Evolutionary conservation across 2,888 invertebrate species (phyloP), one percentile per base, ranked within the genome.

Genomic region (Euplexia lucipara): DNA sequence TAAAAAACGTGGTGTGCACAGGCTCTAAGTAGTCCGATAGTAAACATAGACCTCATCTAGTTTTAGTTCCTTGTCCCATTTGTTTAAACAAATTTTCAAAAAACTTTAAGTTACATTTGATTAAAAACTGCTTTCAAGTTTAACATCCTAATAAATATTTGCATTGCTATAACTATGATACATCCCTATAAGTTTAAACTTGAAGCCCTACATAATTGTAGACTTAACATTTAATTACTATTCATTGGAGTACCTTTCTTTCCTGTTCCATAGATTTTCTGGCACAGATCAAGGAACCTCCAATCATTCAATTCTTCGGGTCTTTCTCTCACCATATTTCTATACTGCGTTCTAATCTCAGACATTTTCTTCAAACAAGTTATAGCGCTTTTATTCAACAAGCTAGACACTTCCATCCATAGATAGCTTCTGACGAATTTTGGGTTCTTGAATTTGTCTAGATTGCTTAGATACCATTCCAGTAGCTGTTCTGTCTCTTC

Each of bases 191-290:
- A 3, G 3, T 26, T 26, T 26, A 26, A 10, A n/a, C 18, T 30
- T 26, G 6, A 26, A 18, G 9, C 16, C 20, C 42, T 34, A 26
- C 5, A 26, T 44, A 44, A 32, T 8, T 20, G 26, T 47, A 39
- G 12, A 26, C 14, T 32, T n/a, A n/a, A n/a, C n/a, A n/a, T n/a
- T n/a, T 52, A 66, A 51, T 45, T 37, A 65, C 37, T 51, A 42
- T 47, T 75, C 14, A 53, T 49, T 0, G 70, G 56, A 16, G 62
- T 72, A 4, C 70, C 83, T 60, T 88, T 93, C 70, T 91, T 94
- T 0, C 94, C 95, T 0, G 93, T 94, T 0, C 95, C 95, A 79
- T 95, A 95, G 18, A 95, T 95, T 74, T 94, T 92, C 74, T 94
- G 93, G 59, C 95, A 95, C 9, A 95, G 84, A 26, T 87, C 89